A percentile compares a stretch with the other conserved stretches of the same genome.
Conservation (phyloP, 2,113 vertebrate species). For the Myiagra hebetior region DNA sequence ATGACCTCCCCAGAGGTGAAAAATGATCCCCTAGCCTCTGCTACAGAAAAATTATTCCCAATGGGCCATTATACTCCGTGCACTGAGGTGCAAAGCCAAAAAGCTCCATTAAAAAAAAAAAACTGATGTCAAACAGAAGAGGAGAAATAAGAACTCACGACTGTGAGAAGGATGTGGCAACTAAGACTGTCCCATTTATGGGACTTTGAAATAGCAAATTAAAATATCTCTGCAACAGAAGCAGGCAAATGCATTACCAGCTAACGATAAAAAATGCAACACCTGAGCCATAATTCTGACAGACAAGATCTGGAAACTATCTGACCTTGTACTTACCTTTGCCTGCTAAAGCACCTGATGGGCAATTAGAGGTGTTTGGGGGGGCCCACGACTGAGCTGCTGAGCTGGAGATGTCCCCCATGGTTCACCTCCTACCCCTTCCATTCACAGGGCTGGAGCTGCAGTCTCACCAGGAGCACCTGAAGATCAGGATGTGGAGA, state of each 20-base stretch:
- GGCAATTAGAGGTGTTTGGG: background rate
- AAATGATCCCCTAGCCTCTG: background rate
- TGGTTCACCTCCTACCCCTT: background rate
- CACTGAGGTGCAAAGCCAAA: background rate
- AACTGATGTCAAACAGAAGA: background rate
- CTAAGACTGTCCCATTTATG: background rate
- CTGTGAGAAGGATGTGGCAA: background rate
- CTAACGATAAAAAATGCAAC: background rate
- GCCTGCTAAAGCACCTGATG: background rate
- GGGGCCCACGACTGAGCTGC: background rate
- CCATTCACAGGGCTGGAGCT: accelerated
- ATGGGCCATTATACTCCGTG: background rate
- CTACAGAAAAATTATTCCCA: background rate
- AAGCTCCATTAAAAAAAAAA: background rate
- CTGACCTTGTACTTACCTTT: background rate
- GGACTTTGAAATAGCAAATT: background rate
- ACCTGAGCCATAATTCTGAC: background rate
- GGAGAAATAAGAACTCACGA: background rate
- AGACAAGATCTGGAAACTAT: background rate
- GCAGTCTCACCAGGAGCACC: background rate
- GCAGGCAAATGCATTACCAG: background rate
- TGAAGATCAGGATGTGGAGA: background rate
- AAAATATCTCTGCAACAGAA: background rate
- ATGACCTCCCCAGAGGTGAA: accelerated
- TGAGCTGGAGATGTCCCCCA: background rate